Base-by-base conservation (phyloP, 2,888 invertebrate genomes). In the Agapostemon virescens region DNA sequence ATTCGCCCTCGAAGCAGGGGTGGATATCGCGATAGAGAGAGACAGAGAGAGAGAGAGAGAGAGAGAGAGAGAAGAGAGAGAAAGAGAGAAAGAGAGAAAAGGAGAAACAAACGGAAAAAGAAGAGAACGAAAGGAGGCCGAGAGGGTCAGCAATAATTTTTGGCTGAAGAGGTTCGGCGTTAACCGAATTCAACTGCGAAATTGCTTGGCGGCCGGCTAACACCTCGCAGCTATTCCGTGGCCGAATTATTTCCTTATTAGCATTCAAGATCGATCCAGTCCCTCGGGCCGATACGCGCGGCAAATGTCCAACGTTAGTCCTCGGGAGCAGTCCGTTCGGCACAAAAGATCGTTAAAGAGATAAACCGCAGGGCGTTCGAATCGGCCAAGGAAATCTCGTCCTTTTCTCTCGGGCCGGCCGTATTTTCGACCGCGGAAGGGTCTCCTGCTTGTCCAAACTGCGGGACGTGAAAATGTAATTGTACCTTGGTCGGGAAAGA, bases 401-500 rank as follows among this genome's bases (percentile, higher is more conserved):
- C 66, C 52, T 71, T 38, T 36, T 69, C 64, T 77, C 36, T 20
- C 17, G 26, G 23, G 2, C 36, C 13, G 49, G 49, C 69, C 79
- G 78, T 85, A 81, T 81, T 75, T 84, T 76, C 74, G n/a, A 66
- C 66, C 67, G 69, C 79, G 81, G 74, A 80, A 81, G 74, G 72
- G 72, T 71, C 67, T 71, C 67, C 67, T n/a, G 75, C 64, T 72
- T 77, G 81, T 81, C 70, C 73, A 66, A 82, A 83, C 74, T 77
- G 74, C 64, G 70, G 74, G 72, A 81, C 71, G 87, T 84, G 85
- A 79, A 85, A 86, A 86, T 80, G 87, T 87, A 87, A 87, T 87
- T 86, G 88, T 82, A 77, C 52, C 68, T 61, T 20, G 74, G 30
- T 52, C n/a, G n/a, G 67, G 69, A 74, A 76, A 69, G 71, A 77